Percentiles rank a stretch among this genome's conserved stretches.
These are phyloP conservation scores for Nesoenas mayeri DNA, from an alignment of 2,113 vertebrate genomes.

Conservation along the genomic window DNA sequence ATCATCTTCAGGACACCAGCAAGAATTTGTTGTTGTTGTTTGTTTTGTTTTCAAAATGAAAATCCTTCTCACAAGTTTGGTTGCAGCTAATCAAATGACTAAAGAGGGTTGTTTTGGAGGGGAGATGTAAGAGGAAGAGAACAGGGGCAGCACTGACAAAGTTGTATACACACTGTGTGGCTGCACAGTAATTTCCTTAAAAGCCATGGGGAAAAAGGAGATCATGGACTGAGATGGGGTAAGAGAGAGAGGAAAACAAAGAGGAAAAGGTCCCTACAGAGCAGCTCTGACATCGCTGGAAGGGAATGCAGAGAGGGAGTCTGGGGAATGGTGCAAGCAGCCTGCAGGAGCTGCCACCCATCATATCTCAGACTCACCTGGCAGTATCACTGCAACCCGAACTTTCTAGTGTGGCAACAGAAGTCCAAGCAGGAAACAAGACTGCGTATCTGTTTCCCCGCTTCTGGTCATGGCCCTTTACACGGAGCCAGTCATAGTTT, in stretches of 20 bases:
- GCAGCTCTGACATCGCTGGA: not conserved
- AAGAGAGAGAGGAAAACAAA: not conserved
- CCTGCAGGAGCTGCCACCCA: not conserved
- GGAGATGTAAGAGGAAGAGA: not conserved
- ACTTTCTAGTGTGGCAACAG: not conserved
- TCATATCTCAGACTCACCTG: not conserved
- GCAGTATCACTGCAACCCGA: not conserved
- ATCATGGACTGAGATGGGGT: not conserved
- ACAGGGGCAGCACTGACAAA: not conserved
- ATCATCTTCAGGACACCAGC: not conserved
- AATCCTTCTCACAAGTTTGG: not conserved
- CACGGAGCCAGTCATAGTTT: not conserved
- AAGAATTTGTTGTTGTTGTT: not conserved
- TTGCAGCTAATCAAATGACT: not conserved
- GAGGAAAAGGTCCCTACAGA: not conserved
- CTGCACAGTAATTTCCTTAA: not conserved
- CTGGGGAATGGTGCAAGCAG: not conserved
- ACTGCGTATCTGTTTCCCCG: not conserved
- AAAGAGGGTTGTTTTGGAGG: not conserved
- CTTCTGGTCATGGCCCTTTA: not conserved
- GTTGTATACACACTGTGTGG: not conserved
- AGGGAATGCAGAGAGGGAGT: not conserved
- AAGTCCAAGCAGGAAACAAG: not conserved
- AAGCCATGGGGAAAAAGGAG: not conserved
- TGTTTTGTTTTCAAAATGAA: not conserved